Percentiles rank a stretch among this genome's conserved stretches.
These are phyloP conservation scores for Forficula auricularia DNA, from an alignment of 1,140 invertebrate species.

Conservation along the genomic window DNA sequence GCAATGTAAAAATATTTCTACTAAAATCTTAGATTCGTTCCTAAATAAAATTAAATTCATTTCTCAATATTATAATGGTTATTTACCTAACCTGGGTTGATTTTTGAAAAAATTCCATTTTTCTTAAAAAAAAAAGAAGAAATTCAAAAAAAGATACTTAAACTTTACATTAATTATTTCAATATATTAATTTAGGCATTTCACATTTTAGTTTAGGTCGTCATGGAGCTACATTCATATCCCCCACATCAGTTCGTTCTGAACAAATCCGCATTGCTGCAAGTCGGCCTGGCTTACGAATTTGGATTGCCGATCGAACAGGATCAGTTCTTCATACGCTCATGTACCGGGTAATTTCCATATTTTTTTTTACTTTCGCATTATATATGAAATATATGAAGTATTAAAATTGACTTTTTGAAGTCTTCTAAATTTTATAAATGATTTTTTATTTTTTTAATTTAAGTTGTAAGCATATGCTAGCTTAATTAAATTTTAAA, in stretches of 20 bases:
- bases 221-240: slow-evolving; percentile 41
- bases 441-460: slow-evolving; percentile 8
- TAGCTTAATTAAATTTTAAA: too few relatives aligned
- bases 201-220: slow-evolving; percentile 44
- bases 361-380: not conserved
- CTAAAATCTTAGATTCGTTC: too few relatives aligned
- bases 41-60: too few relatives aligned
- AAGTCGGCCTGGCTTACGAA: slow-evolving; percentile 53
- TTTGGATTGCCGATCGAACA: slow-evolving; percentile 59
- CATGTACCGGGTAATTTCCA: slow-evolving; percentile 49
- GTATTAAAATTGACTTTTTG: slow-evolving; percentile 8
- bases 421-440: slow-evolving; percentile 9
- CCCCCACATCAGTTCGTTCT: slow-evolving; percentile 28
- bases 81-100: too few relatives aligned
- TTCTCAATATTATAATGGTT: too few relatives aligned
- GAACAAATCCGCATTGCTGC: slow-evolving; percentile 23
- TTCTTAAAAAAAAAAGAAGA: too few relatives aligned
- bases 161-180: too few relatives aligned
- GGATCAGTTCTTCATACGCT: slow-evolving; percentile 70
- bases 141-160: too few relatives aligned
- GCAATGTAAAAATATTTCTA: too few relatives aligned
- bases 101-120: too few relatives aligned
- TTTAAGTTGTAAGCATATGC: too few relatives aligned
- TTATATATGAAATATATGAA: slow-evolving; percentile 4
- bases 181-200: too few relatives aligned